phyloP scores from a whole-genome alignment of 1,140 invertebrate genomes.

The Orchestia grillus region DNA sequence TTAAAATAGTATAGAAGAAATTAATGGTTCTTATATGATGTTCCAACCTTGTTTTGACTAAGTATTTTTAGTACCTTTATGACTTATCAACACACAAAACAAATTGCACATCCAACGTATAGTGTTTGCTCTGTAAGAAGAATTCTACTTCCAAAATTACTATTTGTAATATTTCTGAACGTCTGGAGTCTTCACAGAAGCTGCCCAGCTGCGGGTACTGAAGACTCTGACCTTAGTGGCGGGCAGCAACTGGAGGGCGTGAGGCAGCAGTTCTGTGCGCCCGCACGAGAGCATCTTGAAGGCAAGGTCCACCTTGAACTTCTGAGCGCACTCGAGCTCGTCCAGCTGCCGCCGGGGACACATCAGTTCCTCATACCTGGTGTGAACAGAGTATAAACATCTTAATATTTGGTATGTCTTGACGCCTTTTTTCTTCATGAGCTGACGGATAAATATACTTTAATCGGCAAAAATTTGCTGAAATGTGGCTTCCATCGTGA shows the following conservation, averaged over 20 bases:
- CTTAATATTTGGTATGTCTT: neutral
- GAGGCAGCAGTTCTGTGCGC: constrained; percentile 82
- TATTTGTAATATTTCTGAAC: too few relatives aligned
- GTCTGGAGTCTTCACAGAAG: too few relatives aligned
- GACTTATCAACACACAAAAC: too few relatives aligned
- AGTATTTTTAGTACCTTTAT: too few relatives aligned
- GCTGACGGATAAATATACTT: neutral
- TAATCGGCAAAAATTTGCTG: neutral
- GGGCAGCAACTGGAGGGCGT: constrained; percentile 83
- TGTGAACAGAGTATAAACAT: neutral
- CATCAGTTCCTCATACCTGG: constrained; percentile 73
- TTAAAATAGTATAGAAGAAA: too few relatives aligned
- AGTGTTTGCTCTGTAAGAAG: too few relatives aligned
- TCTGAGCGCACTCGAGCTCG: constrained; percentile 75
- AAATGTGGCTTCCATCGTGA: too few relatives aligned
- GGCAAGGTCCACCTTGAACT: constrained; percentile 82
- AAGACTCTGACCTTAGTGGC: constrained; percentile 74
- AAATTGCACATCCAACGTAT: too few relatives aligned
- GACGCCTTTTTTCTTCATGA: neutral
- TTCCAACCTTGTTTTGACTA: too few relatives aligned
- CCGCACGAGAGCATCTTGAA: constrained; percentile 85
- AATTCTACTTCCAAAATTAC: too few relatives aligned
- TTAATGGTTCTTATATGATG: too few relatives aligned
- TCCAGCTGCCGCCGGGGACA: constrained; percentile 72
- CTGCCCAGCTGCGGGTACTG: neutral